phyloP scores from a whole-genome alignment of 2,888 invertebrate genomes.

The Drosophila nr. fundita region DNA sequence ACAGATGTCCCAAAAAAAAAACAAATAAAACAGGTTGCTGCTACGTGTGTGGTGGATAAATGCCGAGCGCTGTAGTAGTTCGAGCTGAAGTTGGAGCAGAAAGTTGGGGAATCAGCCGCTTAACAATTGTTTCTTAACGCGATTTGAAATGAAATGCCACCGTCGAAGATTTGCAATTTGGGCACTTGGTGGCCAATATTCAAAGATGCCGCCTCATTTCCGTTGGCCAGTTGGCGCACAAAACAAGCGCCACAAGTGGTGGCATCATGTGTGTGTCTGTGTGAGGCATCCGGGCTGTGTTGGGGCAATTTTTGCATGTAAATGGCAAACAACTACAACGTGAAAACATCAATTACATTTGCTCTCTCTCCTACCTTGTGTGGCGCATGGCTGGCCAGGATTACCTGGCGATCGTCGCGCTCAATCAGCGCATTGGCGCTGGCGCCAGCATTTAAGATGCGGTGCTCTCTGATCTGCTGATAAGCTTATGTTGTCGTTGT shows the following conservation, averaged over 20 bases:
- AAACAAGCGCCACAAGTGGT: conserved; percentile 23
- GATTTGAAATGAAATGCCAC: conserved; percentile 76
- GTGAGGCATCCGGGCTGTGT: conserved; percentile 27
- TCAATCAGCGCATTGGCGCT: conserved; percentile 83
- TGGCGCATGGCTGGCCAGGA: conserved; percentile 54
- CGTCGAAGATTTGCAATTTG: conserved; percentile 71
- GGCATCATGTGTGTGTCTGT: conserved; percentile 20
- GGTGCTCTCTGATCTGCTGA: conserved; percentile 84
- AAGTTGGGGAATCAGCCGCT: conserved; percentile 45
- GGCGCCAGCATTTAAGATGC: conserved; percentile 85
- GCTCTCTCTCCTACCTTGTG: conserved; percentile 29
- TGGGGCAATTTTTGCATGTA: conserved; percentile 61
- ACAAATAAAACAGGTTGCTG: conserved; percentile 59
- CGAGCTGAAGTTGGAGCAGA: conserved; percentile 28
- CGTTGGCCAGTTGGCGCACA: conserved; percentile 46
- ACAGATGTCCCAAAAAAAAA: conserved; percentile 60
- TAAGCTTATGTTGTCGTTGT: conserved; percentile 76
- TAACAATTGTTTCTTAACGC: conserved; percentile 81
- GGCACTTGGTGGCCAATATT: conserved; percentile 48
- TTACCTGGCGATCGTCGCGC: conserved; percentile 75
- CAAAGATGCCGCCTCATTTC: conserved; percentile 71
- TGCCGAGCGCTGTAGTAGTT: conserved; percentile 15
- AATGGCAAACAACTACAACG: conserved; percentile 77
- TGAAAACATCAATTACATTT: conserved; percentile 78
- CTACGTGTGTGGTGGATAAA: conserved; percentile 67